These are phyloP conservation scores for Diadema setosum DNA, from an alignment of 35 echinoderm and acorn worm genomes.

Conservation along the genomic window DNA sequence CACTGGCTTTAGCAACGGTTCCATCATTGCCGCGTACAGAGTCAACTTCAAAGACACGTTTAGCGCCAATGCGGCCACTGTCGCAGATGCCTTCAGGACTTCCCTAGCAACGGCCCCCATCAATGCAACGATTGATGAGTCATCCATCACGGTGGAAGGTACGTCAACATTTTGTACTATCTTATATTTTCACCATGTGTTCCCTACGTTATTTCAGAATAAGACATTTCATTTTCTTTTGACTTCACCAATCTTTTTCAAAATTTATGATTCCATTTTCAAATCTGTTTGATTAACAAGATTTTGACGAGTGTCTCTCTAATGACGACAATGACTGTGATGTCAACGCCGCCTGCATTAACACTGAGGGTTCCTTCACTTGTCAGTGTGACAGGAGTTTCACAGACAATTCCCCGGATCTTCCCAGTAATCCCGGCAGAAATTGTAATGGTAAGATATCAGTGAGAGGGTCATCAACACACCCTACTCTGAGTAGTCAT, in stretches of 20 bases:
- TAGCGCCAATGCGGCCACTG: background rate
- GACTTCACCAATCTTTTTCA: too few relatives aligned
- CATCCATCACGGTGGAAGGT: conserved; percentile 30
- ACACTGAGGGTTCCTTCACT: conserved; percentile 38
- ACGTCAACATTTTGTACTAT: too few relatives aligned
- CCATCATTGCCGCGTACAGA: conserved; percentile 54
- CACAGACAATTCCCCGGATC: background rate
- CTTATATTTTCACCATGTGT: too few relatives aligned
- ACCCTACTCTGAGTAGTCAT: too few relatives aligned
- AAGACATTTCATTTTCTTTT: too few relatives aligned
- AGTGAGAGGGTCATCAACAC: too few relatives aligned
- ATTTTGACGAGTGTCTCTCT: conserved; percentile 43
- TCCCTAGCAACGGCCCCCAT: too few relatives aligned
- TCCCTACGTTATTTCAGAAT: too few relatives aligned
- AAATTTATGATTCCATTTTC: too few relatives aligned
- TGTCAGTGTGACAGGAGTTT: conserved; percentile 31
- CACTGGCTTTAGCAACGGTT: conserved; percentile 30
- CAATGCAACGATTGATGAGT: conserved; percentile 18
- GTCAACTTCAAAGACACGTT: background rate
- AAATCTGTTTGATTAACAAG: too few relatives aligned
- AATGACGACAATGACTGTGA: conserved; percentile 31
- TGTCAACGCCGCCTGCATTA: conserved; percentile 17
- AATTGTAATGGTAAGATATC: conserved; percentile 25
- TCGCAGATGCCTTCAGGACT: conserved; percentile 23
- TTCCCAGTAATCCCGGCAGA: conserved; percentile 9